Base-by-base conservation (phyloP, 2,113 vertebrate species). In the Tychaedon coryphoeus region DNA sequence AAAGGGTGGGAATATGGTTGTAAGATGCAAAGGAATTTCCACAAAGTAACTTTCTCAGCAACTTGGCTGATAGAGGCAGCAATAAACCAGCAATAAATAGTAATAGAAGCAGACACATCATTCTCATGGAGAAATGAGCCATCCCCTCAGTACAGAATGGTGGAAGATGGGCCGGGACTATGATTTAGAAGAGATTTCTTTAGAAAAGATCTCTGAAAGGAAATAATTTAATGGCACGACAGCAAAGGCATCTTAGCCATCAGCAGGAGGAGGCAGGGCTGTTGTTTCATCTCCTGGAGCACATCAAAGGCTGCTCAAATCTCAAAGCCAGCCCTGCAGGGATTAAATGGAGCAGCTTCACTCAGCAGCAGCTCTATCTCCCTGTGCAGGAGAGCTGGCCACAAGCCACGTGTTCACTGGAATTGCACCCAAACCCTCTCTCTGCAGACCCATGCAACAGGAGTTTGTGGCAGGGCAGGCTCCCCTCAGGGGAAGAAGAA, bases 1-100 rank as follows among this genome's bases (percentile, higher is more conserved):
- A 29, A 47, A 71, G 90, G 76, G 69, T 81, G 88, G 95, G 88
- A 90, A 88, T 42, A 89, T 3, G 43, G 69, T 24, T 84, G 57
- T 83, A 26, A 67, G 78, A 88, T 45, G 25, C 60, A 66, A 78
- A 88, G 79, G 94, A 84, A 89, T 95, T 93, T 81, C 69, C 45
- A 88, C 78, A 43, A 28, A 60, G 43, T 24, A 51, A 88, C 77
- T 65, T 86, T 84, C 92, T 92, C 85, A 96, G 75, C 75, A 48
- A 9, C 31, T 81, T 86, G 73, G 78, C 42, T 69, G 75, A 76
- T 91, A 85, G 84, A 71, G 64, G 26, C 50, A 29, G 76, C 60
- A 66, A n/a, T 74, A 88, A 81, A 45, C 1, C 20, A 38, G 82
- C 80, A 74, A 81, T 67, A 91, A 91, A 43, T 5, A 72, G 87